Base-by-base conservation (phyloP, 1,140 invertebrate species). In the Drosophila kohkoa region DNA sequence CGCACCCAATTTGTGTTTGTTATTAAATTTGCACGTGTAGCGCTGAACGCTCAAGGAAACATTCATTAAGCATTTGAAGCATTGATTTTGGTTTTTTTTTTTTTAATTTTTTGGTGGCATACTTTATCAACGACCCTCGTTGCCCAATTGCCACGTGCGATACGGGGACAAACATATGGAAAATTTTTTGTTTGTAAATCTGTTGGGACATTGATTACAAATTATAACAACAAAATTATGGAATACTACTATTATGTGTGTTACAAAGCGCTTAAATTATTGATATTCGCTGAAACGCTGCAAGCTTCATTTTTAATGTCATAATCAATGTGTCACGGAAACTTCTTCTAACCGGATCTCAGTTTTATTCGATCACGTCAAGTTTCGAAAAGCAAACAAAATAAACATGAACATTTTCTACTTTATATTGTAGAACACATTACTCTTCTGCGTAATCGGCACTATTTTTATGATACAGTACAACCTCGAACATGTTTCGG, bases 1-100 rank as follows among this genome's bases (percentile, higher is more conserved):
- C 58, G 41, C 51, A 67, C 35, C 4, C 13, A 45, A 52, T 67
- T 59, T 63, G 7, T 46, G 49, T 48, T 13, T 63, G 43, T n/a
- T 74, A 48, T 45, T 60, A 32, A 52, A 58, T 69, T 66, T 28
- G 63, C 81, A 83, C 72, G 81, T 83, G 80, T 66, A 13, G 28
- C 15, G 13, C 20, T 72, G 54, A 13, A 54, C 52, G 45, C 13
- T 75, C 71, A 59, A 67, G 62, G 65, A 67, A 75, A 75, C 41
- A 59, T 20, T 49, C 51, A 63, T 75, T 54, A 64, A 54, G 49
- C 15, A 57, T 58, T 66, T 58, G 46, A 49, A 49, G 25, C 8
- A 20, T 20, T 43, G 11, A n/a, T 13, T 57, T 41, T 1, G 28
- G 7, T 38, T 52, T 63, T 59, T 52, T 75, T n/a, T 16, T 16